A percentile compares a stretch with the other conserved stretches of the same genome.
Conservation (phyloP, 2,113 vertebrate genomes). For the Gyps fulvus region DNA sequence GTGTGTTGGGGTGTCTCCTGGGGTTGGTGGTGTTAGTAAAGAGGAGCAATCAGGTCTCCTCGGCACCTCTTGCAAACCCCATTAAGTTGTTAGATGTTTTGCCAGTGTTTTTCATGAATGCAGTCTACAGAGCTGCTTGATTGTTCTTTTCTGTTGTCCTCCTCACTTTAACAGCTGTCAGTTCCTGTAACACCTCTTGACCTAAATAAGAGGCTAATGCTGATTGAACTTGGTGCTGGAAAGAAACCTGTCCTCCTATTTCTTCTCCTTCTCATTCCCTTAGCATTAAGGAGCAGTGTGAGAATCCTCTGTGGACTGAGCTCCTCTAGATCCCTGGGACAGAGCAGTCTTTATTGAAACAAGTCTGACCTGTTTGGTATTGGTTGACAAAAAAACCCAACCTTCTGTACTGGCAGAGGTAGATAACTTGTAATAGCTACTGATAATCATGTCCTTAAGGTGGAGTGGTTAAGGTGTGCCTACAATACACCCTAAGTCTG, state of each 20-base stretch:
- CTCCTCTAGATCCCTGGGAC: neutral
- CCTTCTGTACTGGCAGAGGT: neutral
- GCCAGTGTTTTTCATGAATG: neutral
- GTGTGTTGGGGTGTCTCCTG: neutral
- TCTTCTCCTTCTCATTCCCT: neutral
- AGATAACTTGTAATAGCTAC: neutral
- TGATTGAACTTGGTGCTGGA: constrained; percentile 59
- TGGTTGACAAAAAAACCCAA: neutral
- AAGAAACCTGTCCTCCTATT: neutral
- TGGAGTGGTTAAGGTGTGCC: neutral
- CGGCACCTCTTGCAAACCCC: neutral
- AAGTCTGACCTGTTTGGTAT: constrained; percentile 21
- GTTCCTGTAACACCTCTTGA: constrained; percentile 46
- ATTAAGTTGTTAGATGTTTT: neutral
- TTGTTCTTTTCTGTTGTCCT: neutral
- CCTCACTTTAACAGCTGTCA: constrained; percentile 47
- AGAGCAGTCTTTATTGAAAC: constrained; percentile 1
- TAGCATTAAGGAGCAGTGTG: constrained; percentile 3
- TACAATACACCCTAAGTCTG: neutral
- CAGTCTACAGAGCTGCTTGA: constrained; percentile 8
- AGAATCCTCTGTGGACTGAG: neutral
- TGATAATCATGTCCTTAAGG: neutral
- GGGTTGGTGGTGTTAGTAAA: neutral
- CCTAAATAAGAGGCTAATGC: constrained; percentile 2
- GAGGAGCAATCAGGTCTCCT: neutral